Evolutionary conservation across 1,140 invertebrate genomes (phyloP), one percentile per base, ranked within the genome.

Genomic region (Brachionus asplanchnoidis): DNA sequence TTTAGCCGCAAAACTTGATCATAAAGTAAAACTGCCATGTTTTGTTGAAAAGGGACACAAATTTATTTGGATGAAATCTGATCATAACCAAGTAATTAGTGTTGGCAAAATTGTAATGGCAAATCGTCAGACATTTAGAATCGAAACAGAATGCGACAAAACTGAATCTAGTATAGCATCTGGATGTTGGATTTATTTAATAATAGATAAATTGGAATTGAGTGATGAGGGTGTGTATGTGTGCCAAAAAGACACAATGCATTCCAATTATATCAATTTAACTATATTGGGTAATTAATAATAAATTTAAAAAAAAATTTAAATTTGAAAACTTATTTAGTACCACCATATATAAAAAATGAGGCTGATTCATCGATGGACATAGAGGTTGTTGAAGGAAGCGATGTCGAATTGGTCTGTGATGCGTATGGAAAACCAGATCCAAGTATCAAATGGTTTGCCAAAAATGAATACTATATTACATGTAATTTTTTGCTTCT

Each of bases 181-280:
- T 14, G 40, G 42, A 14, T 77, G 73, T 28, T 77, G 40, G 79
- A 26, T 82, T 14, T 68, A 40, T 68, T 26, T 82, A 36, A 26
- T 28, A 17, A 65, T 82, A 14, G 40, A 82, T 9, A 26, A 82
- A 40, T 7, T 68, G 8, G 17, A 65, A 12, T 42, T 82, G 28
- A 23, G 9, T 6, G 56, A 82, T 82, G 79, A 82, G 20, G 79
- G 79, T 42, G 23, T 65, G 32, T 82, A 65, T 46, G 36, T 32
- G 2, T 82, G 79, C 17, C 79, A 82, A 65, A 82, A 40, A 40
- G 79, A 82, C 42, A 82, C 53, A 40, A 82, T 82, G 79, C 23
- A 11, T 9, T 36, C 32, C 4, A 65, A 3, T 60, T 32, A 65
- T 20, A 65, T 65, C 17, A 65, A 65, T 68, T 60, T 82, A 26